Conservation (phyloP, 2,888 invertebrate genomes). For the Perithous albicinctus region DNA sequence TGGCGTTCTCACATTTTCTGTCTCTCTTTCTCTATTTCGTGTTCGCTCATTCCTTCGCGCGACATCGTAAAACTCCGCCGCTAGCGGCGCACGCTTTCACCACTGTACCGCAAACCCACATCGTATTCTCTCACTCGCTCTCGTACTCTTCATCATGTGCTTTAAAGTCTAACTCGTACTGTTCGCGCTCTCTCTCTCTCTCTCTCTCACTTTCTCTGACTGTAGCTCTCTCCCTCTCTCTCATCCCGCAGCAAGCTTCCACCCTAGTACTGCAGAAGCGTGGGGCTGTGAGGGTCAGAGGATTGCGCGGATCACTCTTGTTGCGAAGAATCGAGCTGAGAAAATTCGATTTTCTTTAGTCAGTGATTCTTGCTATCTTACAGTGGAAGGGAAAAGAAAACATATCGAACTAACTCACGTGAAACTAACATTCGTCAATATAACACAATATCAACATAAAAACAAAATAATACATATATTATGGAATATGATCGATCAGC, state of each 20-base stretch:
- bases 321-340: background rate
- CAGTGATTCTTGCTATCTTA: background rate
- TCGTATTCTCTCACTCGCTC: conserved; percentile 11
- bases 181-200: background rate
- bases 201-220: too few species aligned
- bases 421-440: too few species aligned
- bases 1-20: background rate
- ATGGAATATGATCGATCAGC: too few species aligned
- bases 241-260: conserved; percentile 3
- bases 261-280: background rate
- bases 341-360: background rate
- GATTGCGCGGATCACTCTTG: conserved; percentile 4
- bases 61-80: conserved; percentile 18
- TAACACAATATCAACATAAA: too few species aligned
- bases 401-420: too few species aligned
- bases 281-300: conserved; percentile 16
- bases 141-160: background rate
- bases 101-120: conserved; percentile 26
- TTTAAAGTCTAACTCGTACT: background rate
- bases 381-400: too few species aligned
- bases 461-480: too few species aligned
- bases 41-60: conserved; percentile 54
- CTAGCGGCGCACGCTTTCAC: conserved; percentile 24
- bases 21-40: conserved; percentile 37
- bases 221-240: background rate